Evolutionary conservation across 2,888 invertebrate species (phyloP).

Genomic region (Zootermopsis nevadensis): DNA sequence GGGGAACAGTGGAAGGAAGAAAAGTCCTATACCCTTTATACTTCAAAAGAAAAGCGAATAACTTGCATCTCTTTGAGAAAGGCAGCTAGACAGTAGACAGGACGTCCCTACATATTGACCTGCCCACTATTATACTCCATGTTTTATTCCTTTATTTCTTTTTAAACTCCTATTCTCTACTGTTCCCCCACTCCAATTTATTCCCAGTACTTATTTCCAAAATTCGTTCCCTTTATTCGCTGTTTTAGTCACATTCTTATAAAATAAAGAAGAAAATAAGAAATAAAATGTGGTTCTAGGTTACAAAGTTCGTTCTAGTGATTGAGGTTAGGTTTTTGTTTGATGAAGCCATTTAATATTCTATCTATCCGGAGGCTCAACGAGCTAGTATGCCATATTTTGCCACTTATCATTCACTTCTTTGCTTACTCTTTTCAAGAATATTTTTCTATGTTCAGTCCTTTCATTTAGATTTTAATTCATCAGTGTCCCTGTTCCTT

Average conservation of each 20-base stretch:
- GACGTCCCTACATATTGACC: conserved; percentile 6
- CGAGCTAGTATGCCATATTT: not conserved
- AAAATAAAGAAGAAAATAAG: not conserved
- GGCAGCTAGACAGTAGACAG: conserved; percentile 6
- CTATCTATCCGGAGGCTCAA: not conserved
- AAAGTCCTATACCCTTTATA: not conserved
- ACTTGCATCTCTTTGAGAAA: conserved; percentile 14
- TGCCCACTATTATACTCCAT: conserved; percentile 3
- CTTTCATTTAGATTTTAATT: not conserved
- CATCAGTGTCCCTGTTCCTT: too few relatives aligned
- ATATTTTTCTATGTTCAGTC: not conserved
- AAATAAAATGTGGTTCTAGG: not conserved
- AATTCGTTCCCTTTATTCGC: not conserved
- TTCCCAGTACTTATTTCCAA: not conserved
- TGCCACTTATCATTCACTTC: not conserved
- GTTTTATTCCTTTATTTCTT: conserved; percentile 2
- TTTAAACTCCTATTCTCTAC: not conserved
- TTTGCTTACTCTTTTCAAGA: not conserved
- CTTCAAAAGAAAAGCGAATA: conserved; percentile 10
- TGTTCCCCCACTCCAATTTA: not conserved
- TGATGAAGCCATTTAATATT: not conserved
- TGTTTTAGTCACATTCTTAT: not conserved
- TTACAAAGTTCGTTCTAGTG: not conserved
- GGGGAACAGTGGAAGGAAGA: not conserved
- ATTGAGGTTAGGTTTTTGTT: not conserved